Percentiles rank a stretch among this genome's conserved stretches.
phyloP scores from a whole-genome alignment of 2,797 vertebrate genomes.

The Galago senegalensis region DNA sequence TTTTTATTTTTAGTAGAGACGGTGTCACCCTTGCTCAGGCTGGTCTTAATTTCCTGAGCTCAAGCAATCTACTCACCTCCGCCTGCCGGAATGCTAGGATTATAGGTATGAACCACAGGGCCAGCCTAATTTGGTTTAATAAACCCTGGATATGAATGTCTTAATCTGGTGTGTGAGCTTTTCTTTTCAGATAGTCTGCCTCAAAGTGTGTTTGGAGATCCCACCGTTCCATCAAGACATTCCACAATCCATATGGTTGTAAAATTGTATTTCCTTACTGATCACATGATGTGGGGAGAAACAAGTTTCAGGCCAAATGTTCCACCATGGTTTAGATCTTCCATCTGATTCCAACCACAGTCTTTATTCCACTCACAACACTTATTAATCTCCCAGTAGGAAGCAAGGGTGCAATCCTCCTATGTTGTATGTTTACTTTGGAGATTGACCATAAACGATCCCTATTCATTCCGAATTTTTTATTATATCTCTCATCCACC shows the following conservation, averaged over 20 bases:
- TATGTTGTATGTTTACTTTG: neutral
- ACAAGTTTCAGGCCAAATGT: neutral
- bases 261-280: neutral
- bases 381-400: neutral
- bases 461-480: constrained; percentile 2
- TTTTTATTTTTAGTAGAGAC: too few species aligned
- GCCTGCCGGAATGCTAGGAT: too few species aligned
- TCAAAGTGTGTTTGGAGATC: neutral
- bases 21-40: too few species aligned
- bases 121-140: neutral
- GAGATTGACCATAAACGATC: neutral
- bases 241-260: too few species aligned
- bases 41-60: too few species aligned
- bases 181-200: neutral
- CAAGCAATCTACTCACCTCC: too few species aligned
- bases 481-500: neutral
- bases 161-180: neutral
- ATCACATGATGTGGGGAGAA: neutral
- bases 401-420: neutral
- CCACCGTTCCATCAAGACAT: neutral
- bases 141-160: neutral
- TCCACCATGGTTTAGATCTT: neutral
- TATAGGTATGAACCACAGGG: too few species aligned
- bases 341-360: neutral
- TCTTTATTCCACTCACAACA: neutral